Evolutionary conservation across 1,140 invertebrate genomes (phyloP).

Genomic region (Bactericera cockerelli): DNA sequence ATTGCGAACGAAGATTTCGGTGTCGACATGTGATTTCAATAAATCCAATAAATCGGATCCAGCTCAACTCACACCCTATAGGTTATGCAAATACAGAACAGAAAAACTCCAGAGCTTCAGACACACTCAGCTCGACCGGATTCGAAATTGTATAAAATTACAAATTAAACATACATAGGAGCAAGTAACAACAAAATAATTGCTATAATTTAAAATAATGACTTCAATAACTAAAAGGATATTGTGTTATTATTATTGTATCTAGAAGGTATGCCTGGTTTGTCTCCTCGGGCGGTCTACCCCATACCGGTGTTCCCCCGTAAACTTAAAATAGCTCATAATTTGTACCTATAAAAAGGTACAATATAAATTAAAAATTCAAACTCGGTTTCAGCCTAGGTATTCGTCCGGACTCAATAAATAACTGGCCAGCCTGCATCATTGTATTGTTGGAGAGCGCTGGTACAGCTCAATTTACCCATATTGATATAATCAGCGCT

Average conservation of each 20-base stretch:
- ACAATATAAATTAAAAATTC: constrained; percentile 5
- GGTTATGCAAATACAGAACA: neutral
- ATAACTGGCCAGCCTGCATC: neutral
- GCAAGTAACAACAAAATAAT: constrained; percentile 1
- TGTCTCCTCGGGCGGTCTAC: constrained; percentile 1
- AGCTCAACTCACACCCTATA: neutral
- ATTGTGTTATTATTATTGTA: too few relatives aligned
- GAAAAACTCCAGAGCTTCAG: neutral
- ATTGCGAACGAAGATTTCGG: too few relatives aligned
- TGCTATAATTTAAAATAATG: constrained; percentile 8
- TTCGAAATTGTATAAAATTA: neutral
- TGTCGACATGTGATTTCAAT: too few relatives aligned
- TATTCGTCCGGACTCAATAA: neutral
- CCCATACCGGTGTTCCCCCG: constrained; percentile 1
- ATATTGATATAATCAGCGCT: too few relatives aligned
- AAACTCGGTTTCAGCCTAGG: neutral
- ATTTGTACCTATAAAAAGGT: constrained; percentile 7
- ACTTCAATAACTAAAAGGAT: constrained; percentile 7
- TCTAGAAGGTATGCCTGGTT: neutral
- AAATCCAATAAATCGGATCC: too few relatives aligned
- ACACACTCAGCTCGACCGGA: neutral
- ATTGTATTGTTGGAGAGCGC: too few relatives aligned
- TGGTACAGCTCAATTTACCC: too few relatives aligned
- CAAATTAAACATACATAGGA: neutral
- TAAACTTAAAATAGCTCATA: constrained; percentile 9